These are phyloP conservation scores for Trissonchulus sp. DNA, from an alignment of 2,888 invertebrate genomes.

Conservation along the genomic window DNA sequence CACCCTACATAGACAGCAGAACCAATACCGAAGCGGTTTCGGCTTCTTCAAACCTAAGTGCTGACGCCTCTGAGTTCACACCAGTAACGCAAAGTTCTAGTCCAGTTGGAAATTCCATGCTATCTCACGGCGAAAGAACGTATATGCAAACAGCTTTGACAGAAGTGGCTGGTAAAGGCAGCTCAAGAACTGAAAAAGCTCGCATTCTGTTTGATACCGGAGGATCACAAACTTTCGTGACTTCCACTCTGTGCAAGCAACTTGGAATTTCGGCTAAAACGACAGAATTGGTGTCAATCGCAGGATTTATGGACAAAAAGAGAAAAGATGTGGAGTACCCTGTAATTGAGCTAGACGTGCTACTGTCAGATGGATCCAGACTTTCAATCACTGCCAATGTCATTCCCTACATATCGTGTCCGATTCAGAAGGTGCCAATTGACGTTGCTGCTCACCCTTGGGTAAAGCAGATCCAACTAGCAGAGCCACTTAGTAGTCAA, in stretches of 20 bases:
- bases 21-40: not conserved
- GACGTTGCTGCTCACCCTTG: not conserved
- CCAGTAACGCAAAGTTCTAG: not conserved
- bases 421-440: not conserved
- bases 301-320: not conserved
- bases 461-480: not conserved
- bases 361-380: not conserved
- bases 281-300: not conserved
- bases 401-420: not conserved
- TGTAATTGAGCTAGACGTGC: slow-evolving; percentile 1
- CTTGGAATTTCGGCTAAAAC: not conserved
- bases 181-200: not conserved
- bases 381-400: not conserved
- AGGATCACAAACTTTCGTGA: not conserved
- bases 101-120: not conserved
- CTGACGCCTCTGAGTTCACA: not conserved
- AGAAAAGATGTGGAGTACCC: not conserved
- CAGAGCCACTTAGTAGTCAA: not conserved
- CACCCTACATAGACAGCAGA: no score
- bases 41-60: not conserved
- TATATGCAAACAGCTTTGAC: not conserved
- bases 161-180: not conserved
- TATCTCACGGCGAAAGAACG: not conserved
- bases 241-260: not conserved
- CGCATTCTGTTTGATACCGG: slow-evolving; percentile 7